These are phyloP conservation scores for Typhlichthys eigenmanni DNA, from an alignment of 2,797 vertebrate species.

Conservation along the genomic window DNA sequence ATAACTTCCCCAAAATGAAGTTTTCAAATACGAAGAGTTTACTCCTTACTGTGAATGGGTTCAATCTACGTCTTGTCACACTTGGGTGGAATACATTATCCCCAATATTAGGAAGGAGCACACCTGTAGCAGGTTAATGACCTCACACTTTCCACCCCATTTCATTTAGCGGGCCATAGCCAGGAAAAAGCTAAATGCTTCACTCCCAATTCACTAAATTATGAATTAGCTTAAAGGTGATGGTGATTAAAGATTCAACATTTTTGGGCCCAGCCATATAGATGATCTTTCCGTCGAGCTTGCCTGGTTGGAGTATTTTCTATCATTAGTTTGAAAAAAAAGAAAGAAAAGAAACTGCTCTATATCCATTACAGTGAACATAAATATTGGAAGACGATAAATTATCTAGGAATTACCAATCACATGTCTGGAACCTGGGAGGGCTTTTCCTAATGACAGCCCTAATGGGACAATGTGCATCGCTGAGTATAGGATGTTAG, in stretches of 20 bases:
- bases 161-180: conserved; percentile 71
- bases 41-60: conserved; percentile 29
- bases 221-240: conserved; percentile 77
- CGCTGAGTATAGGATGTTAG: conserved; percentile 13
- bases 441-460: conserved; percentile 21
- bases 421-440: conserved; percentile 55
- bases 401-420: conserved; percentile 71
- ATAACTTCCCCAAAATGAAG: conserved; percentile 55
- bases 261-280: conserved; percentile 58
- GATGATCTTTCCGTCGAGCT: conserved; percentile 37
- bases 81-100: conserved; percentile 66
- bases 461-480: conserved; percentile 30
- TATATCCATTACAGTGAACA: conserved; percentile 65
- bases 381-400: conserved; percentile 77
- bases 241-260: conserved; percentile 75
- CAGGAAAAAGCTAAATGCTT: conserved; percentile 69
- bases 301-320: conserved; percentile 39
- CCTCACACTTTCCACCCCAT: conserved; percentile 79
- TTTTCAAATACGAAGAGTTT: conserved; percentile 44
- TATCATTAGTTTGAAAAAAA: conserved; percentile 46
- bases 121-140: conserved; percentile 77
- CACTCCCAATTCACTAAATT: conserved; percentile 76
- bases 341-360: conserved; percentile 47
- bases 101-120: conserved; percentile 67
- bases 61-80: conserved; percentile 62